Base-by-base conservation (phyloP, 2,888 invertebrate species). In the Microctonus brassicae region DNA sequence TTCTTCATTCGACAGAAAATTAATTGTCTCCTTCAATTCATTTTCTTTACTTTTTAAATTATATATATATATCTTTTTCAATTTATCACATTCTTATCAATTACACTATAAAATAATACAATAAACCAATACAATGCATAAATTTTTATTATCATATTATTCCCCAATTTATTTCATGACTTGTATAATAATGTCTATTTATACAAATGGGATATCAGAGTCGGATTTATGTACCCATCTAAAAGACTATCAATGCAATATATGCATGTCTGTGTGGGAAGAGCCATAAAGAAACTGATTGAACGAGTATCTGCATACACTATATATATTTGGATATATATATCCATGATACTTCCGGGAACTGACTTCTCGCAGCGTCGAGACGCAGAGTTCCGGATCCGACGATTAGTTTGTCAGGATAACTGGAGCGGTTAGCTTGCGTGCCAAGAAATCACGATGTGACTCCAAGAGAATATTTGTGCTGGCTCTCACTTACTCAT, bases 381-480 rank as follows among this genome's bases (percentile, higher is more conserved):
- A 70, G 74, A 75, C 74, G 74, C 70, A 74, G 75, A 75, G 72
- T 74, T 75, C 75, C 75, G 75, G 70, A 73, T 70, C 62, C 69
- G 69, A 75, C 81, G 83, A 83, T 83, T 83, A 82, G 80, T 82
- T 82, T 80, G 77, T 79, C 80, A 81, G 81, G 84, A 84, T 83
- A 81, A 83, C 83, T 83, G 83, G 80, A 81, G 81, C 75, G 80
- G 55, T 55, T 55, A 47, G 57, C 76, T 80, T 76, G 80, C 81
- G 69, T 78, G 76, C 69, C 69, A 64, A 69, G 73, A 64, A 78
- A 77, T 66, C 60, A 57, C 64, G 57, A 57, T 67, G 39, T 65
- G 63, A 61, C 73, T 69, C 61, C 61, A 70, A 55, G 72, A 73
- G 55, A 55, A 55, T 13, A 24, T 22, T 22, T 24, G 55, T 26